Evolutionary conservation across 1,140 invertebrate genomes (phyloP).

Genomic region (Hycleus phaleratus): DNA sequence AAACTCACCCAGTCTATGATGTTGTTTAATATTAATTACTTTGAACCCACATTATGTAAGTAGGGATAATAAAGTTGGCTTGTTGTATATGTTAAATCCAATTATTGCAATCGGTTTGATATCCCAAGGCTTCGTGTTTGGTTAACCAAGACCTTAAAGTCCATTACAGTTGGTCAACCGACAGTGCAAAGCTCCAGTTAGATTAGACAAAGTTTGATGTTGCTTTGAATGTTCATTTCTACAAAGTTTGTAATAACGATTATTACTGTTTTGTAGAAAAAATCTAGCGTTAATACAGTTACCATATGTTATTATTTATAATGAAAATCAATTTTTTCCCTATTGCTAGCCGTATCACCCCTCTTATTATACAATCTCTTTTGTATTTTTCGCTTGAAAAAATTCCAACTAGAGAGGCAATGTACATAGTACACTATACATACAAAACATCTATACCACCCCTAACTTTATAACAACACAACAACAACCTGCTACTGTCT

Average conservation of each 20-base stretch:
- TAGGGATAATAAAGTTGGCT: slow-evolving; percentile 11
- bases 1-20: background rate
- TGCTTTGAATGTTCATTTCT: slow-evolving; percentile 5
- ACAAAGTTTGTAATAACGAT: background rate
- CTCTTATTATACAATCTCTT: slow-evolving; percentile 12
- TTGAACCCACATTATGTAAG: slow-evolving; percentile 10
- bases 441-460: slow-evolving; percentile 10
- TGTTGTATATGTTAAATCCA: slow-evolving; percentile 13
- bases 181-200: slow-evolving; percentile 7
- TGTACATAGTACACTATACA: background rate
- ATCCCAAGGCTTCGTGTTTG: slow-evolving; percentile 6
- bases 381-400: slow-evolving; percentile 1
- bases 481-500: slow-evolving; percentile 27
- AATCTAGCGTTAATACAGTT: too few species aligned
- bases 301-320: slow-evolving; percentile 12
- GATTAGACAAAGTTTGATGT: slow-evolving; percentile 12
- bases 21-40: slow-evolving; percentile 15
- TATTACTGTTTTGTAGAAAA: background rate
- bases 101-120: slow-evolving; percentile 14
- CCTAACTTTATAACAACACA: slow-evolving; percentile 10
- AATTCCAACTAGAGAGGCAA: slow-evolving; percentile 2
- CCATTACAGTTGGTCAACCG: slow-evolving; percentile 11
- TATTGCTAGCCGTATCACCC: slow-evolving; percentile 6
- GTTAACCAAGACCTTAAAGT: slow-evolving; percentile 14
- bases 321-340: too few species aligned